These are phyloP conservation scores for Penelope pileata DNA, from an alignment of 2,113 vertebrate genomes.

Conservation along the genomic window DNA sequence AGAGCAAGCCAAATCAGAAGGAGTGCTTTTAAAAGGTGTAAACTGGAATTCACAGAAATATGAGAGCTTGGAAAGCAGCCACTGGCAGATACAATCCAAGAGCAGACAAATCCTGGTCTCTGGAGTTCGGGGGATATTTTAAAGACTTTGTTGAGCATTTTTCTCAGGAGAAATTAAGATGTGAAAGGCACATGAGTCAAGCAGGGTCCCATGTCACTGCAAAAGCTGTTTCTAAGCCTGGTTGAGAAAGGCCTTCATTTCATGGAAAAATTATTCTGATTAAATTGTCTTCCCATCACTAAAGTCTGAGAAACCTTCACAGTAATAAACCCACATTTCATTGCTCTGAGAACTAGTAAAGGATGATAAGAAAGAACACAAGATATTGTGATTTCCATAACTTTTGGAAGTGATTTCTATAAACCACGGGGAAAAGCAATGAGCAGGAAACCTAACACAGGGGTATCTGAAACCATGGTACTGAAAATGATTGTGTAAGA, in stretches of 20 bases:
- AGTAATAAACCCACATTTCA: background rate
- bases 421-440: background rate
- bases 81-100: background rate
- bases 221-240: slow-evolving; percentile 18
- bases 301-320: background rate
- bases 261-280: slow-evolving; percentile 46
- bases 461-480: background rate
- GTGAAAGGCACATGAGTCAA: slow-evolving; percentile 37
- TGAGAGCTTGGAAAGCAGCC: slow-evolving; percentile 25
- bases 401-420: background rate
- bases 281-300: slow-evolving; percentile 14
- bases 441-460: background rate
- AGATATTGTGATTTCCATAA: background rate
- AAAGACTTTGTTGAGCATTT: slow-evolving; percentile 21
- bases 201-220: slow-evolving; percentile 2
- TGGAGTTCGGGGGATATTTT: slow-evolving; percentile 8
- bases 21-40: slow-evolving; percentile 36
- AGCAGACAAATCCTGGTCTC: slow-evolving; percentile 35
- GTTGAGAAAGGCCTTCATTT: slow-evolving; percentile 38
- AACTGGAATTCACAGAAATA: slow-evolving; percentile 52
- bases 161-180: slow-evolving; percentile 65
- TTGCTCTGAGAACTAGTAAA: background rate
- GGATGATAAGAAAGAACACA: background rate
- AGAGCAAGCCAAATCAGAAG: slow-evolving; percentile 26
- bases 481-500: background rate